Evolutionary conservation across 2,113 vertebrate species (phyloP).

Genomic region (Haplotaxodon microlepis): DNA sequence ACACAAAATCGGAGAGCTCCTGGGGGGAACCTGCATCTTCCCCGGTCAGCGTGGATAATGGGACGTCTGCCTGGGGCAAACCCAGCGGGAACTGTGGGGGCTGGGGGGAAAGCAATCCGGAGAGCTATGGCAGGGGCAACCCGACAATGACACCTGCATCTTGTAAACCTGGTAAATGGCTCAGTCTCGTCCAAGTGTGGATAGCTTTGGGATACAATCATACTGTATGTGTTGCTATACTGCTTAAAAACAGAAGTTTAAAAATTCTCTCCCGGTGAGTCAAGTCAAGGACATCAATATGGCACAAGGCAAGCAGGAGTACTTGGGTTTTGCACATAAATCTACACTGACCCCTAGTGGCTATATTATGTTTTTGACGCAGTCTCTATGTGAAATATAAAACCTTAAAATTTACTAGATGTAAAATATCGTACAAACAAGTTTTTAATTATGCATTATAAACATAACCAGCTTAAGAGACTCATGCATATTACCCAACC

Average conservation of each 20-base stretch:
- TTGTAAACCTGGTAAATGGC: conserved; percentile 87
- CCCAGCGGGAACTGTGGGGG: conserved; percentile 79
- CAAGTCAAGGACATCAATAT: conserved; percentile 18
- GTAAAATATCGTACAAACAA: neutral
- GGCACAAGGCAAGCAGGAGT: neutral
- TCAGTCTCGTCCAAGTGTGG: neutral
- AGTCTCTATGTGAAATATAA: neutral
- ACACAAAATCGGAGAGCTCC: conserved; percentile 82
- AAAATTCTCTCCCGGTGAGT: neutral
- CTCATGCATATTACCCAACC: neutral
- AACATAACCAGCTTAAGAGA: neutral
- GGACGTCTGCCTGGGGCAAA: conserved; percentile 92
- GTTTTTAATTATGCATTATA: neutral
- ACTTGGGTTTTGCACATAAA: neutral
- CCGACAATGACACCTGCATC: conserved; percentile 79
- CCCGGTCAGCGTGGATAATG: conserved; percentile 84
- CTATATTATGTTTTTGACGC: neutral
- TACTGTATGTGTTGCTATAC: neutral
- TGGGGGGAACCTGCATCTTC: conserved; percentile 84
- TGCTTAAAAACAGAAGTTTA: neutral
- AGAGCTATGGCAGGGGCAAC: conserved; percentile 81
- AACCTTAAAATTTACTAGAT: neutral
- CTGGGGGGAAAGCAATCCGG: conserved; percentile 82
- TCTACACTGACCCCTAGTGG: conserved; percentile 57
- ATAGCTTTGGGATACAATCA: neutral